Evolutionary conservation across 1,140 invertebrate species (phyloP).

Genomic region (Drosophila gunungcola): DNA sequence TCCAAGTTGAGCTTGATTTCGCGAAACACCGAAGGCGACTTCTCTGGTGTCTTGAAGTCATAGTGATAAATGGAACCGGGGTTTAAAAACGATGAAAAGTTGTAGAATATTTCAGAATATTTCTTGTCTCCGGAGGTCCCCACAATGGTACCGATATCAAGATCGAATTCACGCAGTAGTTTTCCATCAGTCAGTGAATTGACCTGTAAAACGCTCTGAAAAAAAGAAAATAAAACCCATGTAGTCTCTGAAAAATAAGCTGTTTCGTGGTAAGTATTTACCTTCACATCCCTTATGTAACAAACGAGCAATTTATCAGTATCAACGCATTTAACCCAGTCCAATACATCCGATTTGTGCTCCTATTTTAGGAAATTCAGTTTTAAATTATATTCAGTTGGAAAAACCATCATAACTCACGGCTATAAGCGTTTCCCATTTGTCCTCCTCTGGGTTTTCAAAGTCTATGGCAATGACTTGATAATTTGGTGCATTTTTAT

Average conservation of each 20-base stretch:
- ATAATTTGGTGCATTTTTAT: slow-evolving; percentile 97
- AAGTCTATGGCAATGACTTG: slow-evolving; percentile 95
- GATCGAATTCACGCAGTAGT: slow-evolving; percentile 89
- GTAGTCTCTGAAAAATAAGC: no score
- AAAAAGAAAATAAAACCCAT: slow-evolving; percentile 18
- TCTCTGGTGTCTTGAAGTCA: slow-evolving; percentile 89
- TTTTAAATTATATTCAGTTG: neutral
- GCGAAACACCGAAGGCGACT: slow-evolving; percentile 88
- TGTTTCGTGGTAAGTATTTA: slow-evolving; percentile 70
- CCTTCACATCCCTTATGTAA: slow-evolving; percentile 98
- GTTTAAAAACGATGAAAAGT: slow-evolving; percentile 96
- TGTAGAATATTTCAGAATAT: slow-evolving; percentile 96
- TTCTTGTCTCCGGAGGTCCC: slow-evolving; percentile 94
- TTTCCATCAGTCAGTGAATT: slow-evolving; percentile 91
- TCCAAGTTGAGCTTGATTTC: slow-evolving; percentile 91
- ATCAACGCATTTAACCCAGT: slow-evolving; percentile 94
- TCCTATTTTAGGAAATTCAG: slow-evolving; percentile 86
- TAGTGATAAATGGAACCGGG: slow-evolving; percentile 95
- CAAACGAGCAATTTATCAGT: slow-evolving; percentile 94
- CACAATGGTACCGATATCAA: slow-evolving; percentile 94
- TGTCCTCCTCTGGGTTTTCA: slow-evolving; percentile 89
- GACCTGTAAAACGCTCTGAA: slow-evolving; percentile 93
- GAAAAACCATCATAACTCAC: slow-evolving; percentile 61
- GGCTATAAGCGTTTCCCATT: slow-evolving; percentile 93
- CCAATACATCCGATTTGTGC: slow-evolving; percentile 94